These are phyloP conservation scores for Opisthograptis luteolata DNA, from an alignment of 2,888 invertebrate species.

Conservation along the genomic window DNA sequence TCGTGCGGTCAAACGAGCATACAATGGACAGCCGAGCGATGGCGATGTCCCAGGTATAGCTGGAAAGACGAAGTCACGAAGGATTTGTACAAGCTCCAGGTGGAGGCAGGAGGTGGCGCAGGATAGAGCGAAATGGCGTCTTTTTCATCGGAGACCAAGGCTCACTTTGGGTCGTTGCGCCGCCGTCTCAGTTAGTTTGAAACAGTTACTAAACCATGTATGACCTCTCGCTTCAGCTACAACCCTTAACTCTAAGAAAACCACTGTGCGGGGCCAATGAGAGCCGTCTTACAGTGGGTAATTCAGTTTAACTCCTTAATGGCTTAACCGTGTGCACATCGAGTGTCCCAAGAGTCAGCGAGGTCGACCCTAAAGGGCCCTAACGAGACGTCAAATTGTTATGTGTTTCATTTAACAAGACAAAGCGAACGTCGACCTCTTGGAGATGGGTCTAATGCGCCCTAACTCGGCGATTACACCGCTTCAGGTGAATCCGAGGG, in stretches of 20 bases:
- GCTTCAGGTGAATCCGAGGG: conserved; percentile 19
- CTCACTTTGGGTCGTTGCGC: too few species aligned
- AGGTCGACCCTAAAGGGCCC: conserved; percentile 27
- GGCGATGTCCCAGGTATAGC: too few species aligned
- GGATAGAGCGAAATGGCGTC: too few species aligned
- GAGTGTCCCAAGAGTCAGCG: conserved; percentile 20
- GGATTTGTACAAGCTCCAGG: too few species aligned
- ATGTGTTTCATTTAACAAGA: conserved; percentile 33
- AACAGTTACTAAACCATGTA: conserved; percentile 16
- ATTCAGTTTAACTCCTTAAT: conserved; percentile 30
- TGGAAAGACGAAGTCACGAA: too few species aligned
- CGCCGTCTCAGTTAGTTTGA: too few species aligned
- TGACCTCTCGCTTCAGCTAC: conserved; percentile 3
- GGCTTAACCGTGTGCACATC: conserved; percentile 23
- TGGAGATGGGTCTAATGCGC: conserved; percentile 6
- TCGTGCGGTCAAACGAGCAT: too few species aligned
- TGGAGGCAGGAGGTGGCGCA: too few species aligned
- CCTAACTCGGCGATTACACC: conserved; percentile 10
- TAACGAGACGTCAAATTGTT: conserved; percentile 33
- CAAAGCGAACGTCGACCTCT: conserved; percentile 20
- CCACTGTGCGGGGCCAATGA: conserved; percentile 10
- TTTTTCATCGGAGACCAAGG: too few species aligned
- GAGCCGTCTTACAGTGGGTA: conserved; percentile 26
- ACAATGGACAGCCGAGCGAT: too few species aligned
- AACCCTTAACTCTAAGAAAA: conserved; percentile 10